phyloP scores from a whole-genome alignment of 2,113 vertebrate genomes.

The Bucco capensis region DNA sequence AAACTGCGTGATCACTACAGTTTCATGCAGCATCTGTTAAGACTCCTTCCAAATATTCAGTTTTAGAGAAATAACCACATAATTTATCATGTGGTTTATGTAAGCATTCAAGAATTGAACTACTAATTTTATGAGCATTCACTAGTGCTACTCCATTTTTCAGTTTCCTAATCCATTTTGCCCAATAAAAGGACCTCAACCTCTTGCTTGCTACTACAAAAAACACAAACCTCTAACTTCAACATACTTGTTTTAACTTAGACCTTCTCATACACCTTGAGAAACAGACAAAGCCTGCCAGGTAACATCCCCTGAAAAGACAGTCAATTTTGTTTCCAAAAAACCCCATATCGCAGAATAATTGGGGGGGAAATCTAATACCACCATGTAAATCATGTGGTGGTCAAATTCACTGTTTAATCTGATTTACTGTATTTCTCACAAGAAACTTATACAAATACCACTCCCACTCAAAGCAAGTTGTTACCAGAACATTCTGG shows the following conservation, averaged over 20 bases:
- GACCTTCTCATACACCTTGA: not conserved
- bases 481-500: not conserved
- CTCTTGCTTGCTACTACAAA: not conserved
- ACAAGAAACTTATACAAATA: not conserved
- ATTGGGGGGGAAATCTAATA: not conserved
- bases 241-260: not conserved
- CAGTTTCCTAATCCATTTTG: not conserved
- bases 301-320: not conserved
- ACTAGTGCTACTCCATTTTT: not conserved
- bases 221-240: not conserved
- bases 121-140: not conserved
- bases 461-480: not conserved
- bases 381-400: not conserved
- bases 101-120: not conserved
- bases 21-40: not conserved
- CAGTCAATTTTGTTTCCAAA: not conserved
- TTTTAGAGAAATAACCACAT: not conserved
- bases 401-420: not conserved
- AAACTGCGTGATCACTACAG: not conserved
- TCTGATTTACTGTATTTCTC: not conserved
- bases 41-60: not conserved
- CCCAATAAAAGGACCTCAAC: not conserved
- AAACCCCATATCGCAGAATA: accelerated
- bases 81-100: not conserved
- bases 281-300: not conserved